A percentile compares a stretch with the other conserved stretches of the same genome.
Conservation (phyloP, 2,113 vertebrate genomes). For the Atherinomorus stipes region DNA sequence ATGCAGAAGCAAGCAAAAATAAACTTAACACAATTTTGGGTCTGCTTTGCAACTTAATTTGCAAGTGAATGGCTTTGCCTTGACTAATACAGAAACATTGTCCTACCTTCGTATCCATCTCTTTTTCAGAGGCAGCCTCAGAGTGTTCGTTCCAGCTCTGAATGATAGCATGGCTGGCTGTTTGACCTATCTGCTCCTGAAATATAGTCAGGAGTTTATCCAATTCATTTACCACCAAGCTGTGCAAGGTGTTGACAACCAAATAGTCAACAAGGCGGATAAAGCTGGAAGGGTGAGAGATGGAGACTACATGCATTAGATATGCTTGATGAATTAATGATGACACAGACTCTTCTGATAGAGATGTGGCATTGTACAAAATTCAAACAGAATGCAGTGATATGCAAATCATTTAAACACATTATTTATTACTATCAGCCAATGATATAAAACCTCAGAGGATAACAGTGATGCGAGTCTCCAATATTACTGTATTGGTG, state of each 20-base stretch:
- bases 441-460: too few relatives aligned
- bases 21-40: background rate
- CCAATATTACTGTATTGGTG: too few relatives aligned
- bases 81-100: background rate
- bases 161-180: constrained; percentile 79
- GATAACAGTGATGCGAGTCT: too few relatives aligned
- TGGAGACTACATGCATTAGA: background rate
- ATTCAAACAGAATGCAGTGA: background rate
- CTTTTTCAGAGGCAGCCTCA: constrained; percentile 39
- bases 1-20: constrained; percentile 17
- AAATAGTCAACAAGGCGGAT: constrained; percentile 88
- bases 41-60: background rate
- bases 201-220: constrained; percentile 79
- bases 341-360: background rate
- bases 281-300: constrained; percentile 80
- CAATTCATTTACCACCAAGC: constrained; percentile 82
- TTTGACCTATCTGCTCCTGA: constrained; percentile 78
- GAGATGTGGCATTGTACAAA: background rate
- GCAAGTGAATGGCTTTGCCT: background rate
- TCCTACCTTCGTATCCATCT: constrained; percentile 72
- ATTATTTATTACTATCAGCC: too few relatives aligned
- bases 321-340: background rate
- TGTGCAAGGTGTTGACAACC: constrained; percentile 86
- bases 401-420: background rate
- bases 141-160: constrained; percentile 77